phyloP scores from a whole-genome alignment of 2,888 invertebrate genomes.

The Stenichneumon culpator region DNA sequence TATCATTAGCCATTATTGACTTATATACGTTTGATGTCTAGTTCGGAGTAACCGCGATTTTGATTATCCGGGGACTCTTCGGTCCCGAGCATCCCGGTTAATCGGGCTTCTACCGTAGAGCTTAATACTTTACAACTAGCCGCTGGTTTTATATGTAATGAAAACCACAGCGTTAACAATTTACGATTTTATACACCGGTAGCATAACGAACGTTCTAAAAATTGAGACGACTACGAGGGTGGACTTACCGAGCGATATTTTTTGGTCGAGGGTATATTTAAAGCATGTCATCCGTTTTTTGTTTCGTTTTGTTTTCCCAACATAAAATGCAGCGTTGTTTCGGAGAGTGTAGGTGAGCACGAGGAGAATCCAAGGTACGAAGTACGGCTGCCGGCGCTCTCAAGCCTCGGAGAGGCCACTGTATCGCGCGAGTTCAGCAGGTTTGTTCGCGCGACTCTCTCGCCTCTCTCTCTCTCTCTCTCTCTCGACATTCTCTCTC shows the following conservation, averaged over 20 bases:
- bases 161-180: neutral
- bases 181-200: neutral
- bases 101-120: too few relatives aligned
- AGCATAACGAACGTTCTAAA: neutral
- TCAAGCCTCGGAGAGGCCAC: constrained; percentile 48
- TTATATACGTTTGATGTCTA: too few relatives aligned
- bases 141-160: neutral
- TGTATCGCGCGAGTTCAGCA: constrained; percentile 70
- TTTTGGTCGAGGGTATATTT: constrained; percentile 26
- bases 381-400: constrained; percentile 43
- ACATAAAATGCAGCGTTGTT: constrained; percentile 54
- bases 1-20: too few relatives aligned
- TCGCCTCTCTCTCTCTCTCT: constrained; percentile 35
- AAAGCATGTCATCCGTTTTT: constrained; percentile 17
- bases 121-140: too few relatives aligned
- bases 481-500: constrained; percentile 55
- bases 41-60: too few relatives aligned
- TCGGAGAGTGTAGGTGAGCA: constrained; percentile 25
- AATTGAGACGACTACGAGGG: neutral
- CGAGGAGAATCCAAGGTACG: constrained; percentile 53
- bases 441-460: constrained; percentile 65
- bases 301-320: constrained; percentile 1
- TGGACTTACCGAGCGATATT: constrained; percentile 5
- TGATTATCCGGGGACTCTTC: too few relatives aligned
- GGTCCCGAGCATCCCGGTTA: too few relatives aligned